Evolutionary conservation across 2,113 vertebrate genomes (phyloP), one percentile per base, ranked within the genome.

Genomic region (Alosa alosa): DNA sequence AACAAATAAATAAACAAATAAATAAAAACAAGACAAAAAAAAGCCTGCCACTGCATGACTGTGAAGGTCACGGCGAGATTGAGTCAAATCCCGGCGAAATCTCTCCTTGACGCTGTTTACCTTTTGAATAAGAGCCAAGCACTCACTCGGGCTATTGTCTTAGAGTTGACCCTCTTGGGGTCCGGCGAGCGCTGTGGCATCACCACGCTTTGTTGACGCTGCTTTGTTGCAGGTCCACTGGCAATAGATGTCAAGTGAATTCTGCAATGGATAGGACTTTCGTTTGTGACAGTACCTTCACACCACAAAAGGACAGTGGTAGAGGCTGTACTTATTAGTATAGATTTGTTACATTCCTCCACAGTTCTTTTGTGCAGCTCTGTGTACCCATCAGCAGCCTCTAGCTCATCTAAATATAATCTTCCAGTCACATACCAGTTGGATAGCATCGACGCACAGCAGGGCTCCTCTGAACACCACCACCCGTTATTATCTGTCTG

Each of bases 31-130:
- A 39, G 20, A 68, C 18, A 25, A 75, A 75, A 31, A 72, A 11
- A 31, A 39, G 68, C 8, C 8, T 8, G 68, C 31, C 25, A 15
- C 25, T 91, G 89, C 90, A 88, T 84, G 88, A 89, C 90, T 90
- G 89, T 94, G 95, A 98, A 98, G 97, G 97, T 97, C 96, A 94
- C 92, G 87, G 10, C 17, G 52, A 91, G 94, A 93, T 88, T 88
- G 91, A 86, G 90, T 90, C 88, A 39, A 90, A 92, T 85, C 89
- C 92, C 64, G 11, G 84, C 86, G 82, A 90, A 91, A 91, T 87
- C 87, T 87, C 90, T 86, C 88, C 86, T 89, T 89, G 86, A 88
- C 85, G 50, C 57, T 83, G 87, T 91, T 93, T 91, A 85, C 89
- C 90, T 89, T 91, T 88, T 89, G 84, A 90, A 90, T 86, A 87